Base-by-base conservation (phyloP, 2,113 vertebrate genomes). In the Dipodomys stephensi region DNA sequence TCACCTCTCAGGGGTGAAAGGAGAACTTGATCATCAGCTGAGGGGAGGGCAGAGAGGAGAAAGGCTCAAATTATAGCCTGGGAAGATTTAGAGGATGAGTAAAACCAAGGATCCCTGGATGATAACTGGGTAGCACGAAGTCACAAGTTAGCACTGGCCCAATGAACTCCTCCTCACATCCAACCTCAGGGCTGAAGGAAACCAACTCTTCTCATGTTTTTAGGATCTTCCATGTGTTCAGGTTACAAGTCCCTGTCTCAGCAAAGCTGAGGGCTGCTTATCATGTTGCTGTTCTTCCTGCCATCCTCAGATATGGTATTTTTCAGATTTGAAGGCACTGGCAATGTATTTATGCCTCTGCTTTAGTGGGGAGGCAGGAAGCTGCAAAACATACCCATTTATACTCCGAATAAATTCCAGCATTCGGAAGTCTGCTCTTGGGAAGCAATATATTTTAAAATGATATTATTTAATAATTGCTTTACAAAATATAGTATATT, bases 41-140 rank as follows among this genome's bases (percentile, higher is more conserved):
- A 22, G 4, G 19, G 13, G 4, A 22, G 30, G 60, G 25, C 15
- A 3, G 7, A 6, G 46, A 85, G 80, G 28, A 80, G 18, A 72
- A 16, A 44, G 7, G 27, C 39, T 65, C 53, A 53, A 6, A 11
- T 18, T 15, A 71, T 25, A 44, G 35, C n/a, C 32, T 7, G 32
- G 39, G 8, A n/a, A 35, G 19, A 9, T 35, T 35, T 18, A 76
- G 30, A 77, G 30, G 46, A 15, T 65, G 35, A 27, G 3, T 13
- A 27, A 32, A n/a, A 46, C 23, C 4, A 1, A 32, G 16, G 39
- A 35, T 44, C 7, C 8, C 12, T 12, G 19, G 15, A 27, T 1
- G 10, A 25, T 10, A 28, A 44, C 0, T 2, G 7, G 27, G 27
- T 7, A 19, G n/a, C 7, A 7, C 19, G 2, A 23, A 23, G 44